Base-by-base conservation (phyloP, 1,140 invertebrate genomes). In the Euura lappo region DNA sequence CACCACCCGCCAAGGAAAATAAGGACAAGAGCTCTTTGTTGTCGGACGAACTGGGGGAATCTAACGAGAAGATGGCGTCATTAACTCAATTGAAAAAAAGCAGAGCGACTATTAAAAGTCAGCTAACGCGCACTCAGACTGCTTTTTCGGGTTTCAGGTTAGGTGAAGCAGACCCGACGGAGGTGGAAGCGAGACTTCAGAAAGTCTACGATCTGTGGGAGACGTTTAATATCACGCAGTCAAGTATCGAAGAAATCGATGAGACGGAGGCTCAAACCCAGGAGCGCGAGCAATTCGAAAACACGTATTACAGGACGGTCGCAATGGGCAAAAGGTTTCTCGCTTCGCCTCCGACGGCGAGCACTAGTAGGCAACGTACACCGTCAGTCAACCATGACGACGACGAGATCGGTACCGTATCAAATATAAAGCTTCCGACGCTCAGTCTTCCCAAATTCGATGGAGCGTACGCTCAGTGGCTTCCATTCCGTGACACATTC, bases 401-500 rank as follows among this genome's bases (percentile, higher is more conserved):
- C 7, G 0, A 6, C 1, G 71, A 68, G 45, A 0, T 72, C 3
- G 71, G 1, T 7, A 13, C 45, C 13, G 28, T 5, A 4, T 72
- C 71, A 68, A 72, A 11, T 60, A 72, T 79, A 28, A 77, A 77
- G 71, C 47, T 79, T n/a, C 79, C 79, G 4, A 71, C 46, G 51
- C 78, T 81, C 44, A 69, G 69, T 45, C 75, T 82, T 44, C 76
- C 77, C n/a, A 78, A 74, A n/a, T 82, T 82, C 67, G 67, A 75
- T 65, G 81, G 80, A 2, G 13, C 51, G 43, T 80, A 76, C 60
- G 68, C 75, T 45, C 65, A 81, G 8, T 84, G 80, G 82, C 71
- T 83, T 46, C 72, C 74, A 45, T 84, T 84, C 74, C 46, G 74
- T 43, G 81, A 83, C 69, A 80, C 76, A n/a, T 84, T 81, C 69